Evolutionary conservation across 1,140 invertebrate species (phyloP), one percentile per base, ranked within the genome.

Genomic region (Drosophila ironensis): DNA sequence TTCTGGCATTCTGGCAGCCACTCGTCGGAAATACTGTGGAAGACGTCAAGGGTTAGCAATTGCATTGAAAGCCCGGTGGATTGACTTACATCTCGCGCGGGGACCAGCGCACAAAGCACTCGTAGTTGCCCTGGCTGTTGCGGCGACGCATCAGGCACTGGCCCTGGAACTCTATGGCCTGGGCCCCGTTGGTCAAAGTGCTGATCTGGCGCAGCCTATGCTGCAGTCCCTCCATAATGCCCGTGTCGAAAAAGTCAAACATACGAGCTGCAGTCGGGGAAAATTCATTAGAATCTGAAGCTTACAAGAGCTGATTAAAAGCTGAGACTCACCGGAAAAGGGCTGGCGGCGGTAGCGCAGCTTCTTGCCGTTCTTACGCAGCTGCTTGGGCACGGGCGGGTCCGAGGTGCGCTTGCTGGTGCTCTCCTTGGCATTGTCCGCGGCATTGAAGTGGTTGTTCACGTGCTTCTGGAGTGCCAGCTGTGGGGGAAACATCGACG

Each of bases 401-500:
- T 93, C 92, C 0, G 91, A 80, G 33, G 93, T 93, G 77, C 94
- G 94, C 88, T 93, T 95, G 51, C 90, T 92, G 37, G 88, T 75
- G 72, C 89, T 91, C 9, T 91, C 90, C 48, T 92, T 91, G 33
- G 56, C 70, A 48, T 91, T 92, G 74, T 94, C 93, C 40, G 92
- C 93, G 45, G 92, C 92, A 90, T 92, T 95, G 90, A 98, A 98
- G 89, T 99, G 98, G 76, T 95, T 93, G 91, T 99, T 98, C 7
- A 98, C 97, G 84, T 99, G 98, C 72, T 97, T 93, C 88, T 98
- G 95, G 50, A 98, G 91, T 38, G 96, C 93, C 66, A 93, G 92
- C 96, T 97, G 14, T 16, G 91, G 3, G 92, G 93, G 75, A 40
- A 61, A 52, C 47, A 51, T 20, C 3, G 9, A 12, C 6, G 1